A percentile compares a stretch with the other conserved stretches of the same genome.
Conservation (phyloP, 2,113 vertebrate genomes). For the Gavialis gangeticus region DNA sequence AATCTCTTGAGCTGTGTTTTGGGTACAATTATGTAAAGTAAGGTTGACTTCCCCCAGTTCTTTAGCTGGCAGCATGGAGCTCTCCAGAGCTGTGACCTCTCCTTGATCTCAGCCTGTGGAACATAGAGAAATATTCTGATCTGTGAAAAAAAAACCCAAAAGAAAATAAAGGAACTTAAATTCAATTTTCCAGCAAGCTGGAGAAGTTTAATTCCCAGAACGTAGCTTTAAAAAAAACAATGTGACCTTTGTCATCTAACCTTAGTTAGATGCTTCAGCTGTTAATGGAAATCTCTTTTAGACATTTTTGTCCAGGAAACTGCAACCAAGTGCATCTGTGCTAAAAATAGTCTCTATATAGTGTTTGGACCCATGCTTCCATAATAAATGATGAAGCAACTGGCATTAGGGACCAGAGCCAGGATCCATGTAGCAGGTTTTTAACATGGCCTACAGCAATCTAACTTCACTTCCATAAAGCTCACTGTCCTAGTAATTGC, state of each 20-base stretch:
- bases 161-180: not conserved
- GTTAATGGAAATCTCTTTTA: not conserved
- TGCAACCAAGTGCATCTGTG: fast-evolving
- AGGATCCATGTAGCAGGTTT: not conserved
- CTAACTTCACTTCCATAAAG: not conserved
- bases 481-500: not conserved
- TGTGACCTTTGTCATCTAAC: not conserved
- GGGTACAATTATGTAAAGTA: not conserved
- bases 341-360: not conserved
- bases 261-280: not conserved
- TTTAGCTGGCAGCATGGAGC: too few relatives aligned
- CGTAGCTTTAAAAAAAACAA: not conserved
- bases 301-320: not conserved
- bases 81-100: not conserved
- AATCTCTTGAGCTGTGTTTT: not conserved
- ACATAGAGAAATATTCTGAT: not conserved
- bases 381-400: not conserved
- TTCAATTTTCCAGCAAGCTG: not conserved
- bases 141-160: not conserved
- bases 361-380: not conserved
- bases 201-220: not conserved
- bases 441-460: not conserved
- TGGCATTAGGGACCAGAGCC: not conserved
- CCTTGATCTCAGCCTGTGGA: not conserved
- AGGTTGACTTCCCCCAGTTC: too few relatives aligned